phyloP scores from a whole-genome alignment of 2,888 invertebrate genomes.

The Hermaeophaga mercurialis region DNA sequence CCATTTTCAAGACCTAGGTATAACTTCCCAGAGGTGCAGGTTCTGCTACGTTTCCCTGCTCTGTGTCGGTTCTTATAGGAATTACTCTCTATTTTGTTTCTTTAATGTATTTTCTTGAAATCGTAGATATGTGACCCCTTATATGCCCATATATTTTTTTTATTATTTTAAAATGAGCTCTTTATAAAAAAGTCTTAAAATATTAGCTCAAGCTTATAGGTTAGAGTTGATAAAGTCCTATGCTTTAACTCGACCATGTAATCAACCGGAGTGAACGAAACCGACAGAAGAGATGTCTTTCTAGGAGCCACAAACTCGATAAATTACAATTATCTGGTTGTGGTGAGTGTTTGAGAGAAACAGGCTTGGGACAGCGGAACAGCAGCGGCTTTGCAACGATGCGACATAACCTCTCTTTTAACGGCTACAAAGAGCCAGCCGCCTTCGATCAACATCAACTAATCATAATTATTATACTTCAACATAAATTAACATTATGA shows the following conservation, averaged over 20 bases:
- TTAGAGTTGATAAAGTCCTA: slow-evolving; percentile 14
- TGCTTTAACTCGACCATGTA: slow-evolving; percentile 8
- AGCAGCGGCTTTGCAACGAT: slow-evolving; percentile 34
- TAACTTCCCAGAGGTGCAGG: too few species aligned
- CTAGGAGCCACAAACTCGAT: slow-evolving; percentile 42
- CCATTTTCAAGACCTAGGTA: too few species aligned
- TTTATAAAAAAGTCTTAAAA: too few species aligned
- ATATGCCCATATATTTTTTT: too few species aligned
- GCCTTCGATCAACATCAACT: slow-evolving; percentile 42
- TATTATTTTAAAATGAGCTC: too few species aligned
- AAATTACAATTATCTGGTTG: slow-evolving; percentile 50
- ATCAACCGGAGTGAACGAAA: slow-evolving; percentile 5
- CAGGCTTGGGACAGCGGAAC: slow-evolving; percentile 38
- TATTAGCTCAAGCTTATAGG: too few species aligned
- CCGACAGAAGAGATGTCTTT: slow-evolving; percentile 32
- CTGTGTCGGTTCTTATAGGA: too few species aligned
- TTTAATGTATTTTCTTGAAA: too few species aligned
- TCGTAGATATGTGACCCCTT: too few species aligned
- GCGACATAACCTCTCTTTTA: slow-evolving; percentile 41
- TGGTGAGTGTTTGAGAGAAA: slow-evolving; percentile 40
- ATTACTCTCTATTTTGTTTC: too few species aligned
- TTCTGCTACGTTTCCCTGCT: too few species aligned
- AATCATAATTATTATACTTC: slow-evolving; percentile 40
- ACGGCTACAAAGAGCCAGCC: slow-evolving; percentile 37
- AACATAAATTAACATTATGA: slow-evolving; percentile 38